Evolutionary conservation across 2,797 vertebrate species (phyloP).

Genomic region (Hemitrygon akajei): DNA sequence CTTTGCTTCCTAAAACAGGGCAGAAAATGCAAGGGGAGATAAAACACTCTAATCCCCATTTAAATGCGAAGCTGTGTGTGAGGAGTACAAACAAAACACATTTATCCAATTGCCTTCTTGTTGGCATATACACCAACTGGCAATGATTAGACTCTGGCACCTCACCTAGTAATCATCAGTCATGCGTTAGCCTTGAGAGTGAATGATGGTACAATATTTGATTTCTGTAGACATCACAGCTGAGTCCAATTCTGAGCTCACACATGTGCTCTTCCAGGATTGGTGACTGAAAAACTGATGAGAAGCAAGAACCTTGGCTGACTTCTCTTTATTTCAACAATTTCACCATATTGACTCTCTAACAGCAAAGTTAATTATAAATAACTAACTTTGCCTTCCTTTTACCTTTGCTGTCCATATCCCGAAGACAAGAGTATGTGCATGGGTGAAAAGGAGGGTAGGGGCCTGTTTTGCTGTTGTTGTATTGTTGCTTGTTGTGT

Average conservation of each 20-base stretch:
- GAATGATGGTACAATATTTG: not conserved
- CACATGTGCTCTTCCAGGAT: not conserved
- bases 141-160: not conserved
- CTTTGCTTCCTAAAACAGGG: not conserved
- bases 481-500: too few species aligned
- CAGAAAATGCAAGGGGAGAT: not conserved
- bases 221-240: constrained; percentile 11
- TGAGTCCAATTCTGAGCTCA: not conserved
- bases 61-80: not conserved
- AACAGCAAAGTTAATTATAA: not conserved
- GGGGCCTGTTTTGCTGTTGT: too few species aligned
- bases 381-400: too few species aligned
- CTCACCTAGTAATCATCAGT: not conserved
- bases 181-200: not conserved
- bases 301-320: not conserved
- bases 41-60: not conserved
- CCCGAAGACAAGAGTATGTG: not conserved
- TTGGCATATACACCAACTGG: not conserved
- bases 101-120: not conserved
- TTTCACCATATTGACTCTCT: not conserved
- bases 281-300: not conserved
- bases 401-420: not conserved
- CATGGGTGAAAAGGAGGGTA: too few species aligned
- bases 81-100: not conserved
- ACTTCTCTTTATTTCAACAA: not conserved